These are phyloP conservation scores for Oreocharis arfaki DNA, from an alignment of 2,113 vertebrate genomes.

Conservation along the genomic window DNA sequence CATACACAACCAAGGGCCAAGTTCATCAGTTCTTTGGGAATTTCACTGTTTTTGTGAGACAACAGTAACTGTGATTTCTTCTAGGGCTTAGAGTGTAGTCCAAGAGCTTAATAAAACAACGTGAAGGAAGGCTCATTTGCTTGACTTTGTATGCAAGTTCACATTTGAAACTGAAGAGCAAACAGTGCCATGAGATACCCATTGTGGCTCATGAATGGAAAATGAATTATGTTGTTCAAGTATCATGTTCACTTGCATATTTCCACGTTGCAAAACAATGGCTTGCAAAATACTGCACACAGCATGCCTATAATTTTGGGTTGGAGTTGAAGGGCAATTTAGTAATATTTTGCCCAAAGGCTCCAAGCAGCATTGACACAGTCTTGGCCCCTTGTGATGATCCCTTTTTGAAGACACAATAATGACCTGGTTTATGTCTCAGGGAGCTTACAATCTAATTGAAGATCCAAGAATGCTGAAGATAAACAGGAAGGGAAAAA, in stretches of 20 bases:
- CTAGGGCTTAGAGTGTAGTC: not conserved
- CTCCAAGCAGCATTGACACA: slow-evolving; percentile 26
- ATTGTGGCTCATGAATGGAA: slow-evolving; percentile 65
- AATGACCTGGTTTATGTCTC: slow-evolving; percentile 49
- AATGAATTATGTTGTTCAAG: slow-evolving; percentile 65
- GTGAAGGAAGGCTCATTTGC: slow-evolving; percentile 20
- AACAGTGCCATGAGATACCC: slow-evolving; percentile 57
- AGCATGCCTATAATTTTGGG: slow-evolving; percentile 57
- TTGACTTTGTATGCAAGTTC: slow-evolving; percentile 50
- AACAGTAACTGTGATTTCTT: slow-evolving; percentile 33
- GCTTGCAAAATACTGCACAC: slow-evolving; percentile 59
- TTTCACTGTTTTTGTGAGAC: slow-evolving; percentile 17
- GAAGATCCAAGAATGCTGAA: slow-evolving; percentile 16
- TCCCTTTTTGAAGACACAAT: slow-evolving; percentile 47
- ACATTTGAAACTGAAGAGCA: slow-evolving; percentile 45
- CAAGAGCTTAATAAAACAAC: slow-evolving; percentile 40
- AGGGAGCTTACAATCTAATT: slow-evolving; percentile 11
- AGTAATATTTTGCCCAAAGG: slow-evolving; percentile 57
- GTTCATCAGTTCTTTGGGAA: slow-evolving; percentile 8
- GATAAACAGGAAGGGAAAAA: not conserved
- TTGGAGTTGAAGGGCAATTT: slow-evolving; percentile 56
- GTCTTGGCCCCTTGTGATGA: slow-evolving; percentile 14
- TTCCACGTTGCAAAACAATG: slow-evolving; percentile 66
- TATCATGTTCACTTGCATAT: slow-evolving; percentile 65
- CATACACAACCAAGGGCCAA: not conserved